Evolutionary conservation across 2,888 invertebrate species (phyloP), one percentile per base, ranked within the genome.

Genomic region (Odontothrips loti): DNA sequence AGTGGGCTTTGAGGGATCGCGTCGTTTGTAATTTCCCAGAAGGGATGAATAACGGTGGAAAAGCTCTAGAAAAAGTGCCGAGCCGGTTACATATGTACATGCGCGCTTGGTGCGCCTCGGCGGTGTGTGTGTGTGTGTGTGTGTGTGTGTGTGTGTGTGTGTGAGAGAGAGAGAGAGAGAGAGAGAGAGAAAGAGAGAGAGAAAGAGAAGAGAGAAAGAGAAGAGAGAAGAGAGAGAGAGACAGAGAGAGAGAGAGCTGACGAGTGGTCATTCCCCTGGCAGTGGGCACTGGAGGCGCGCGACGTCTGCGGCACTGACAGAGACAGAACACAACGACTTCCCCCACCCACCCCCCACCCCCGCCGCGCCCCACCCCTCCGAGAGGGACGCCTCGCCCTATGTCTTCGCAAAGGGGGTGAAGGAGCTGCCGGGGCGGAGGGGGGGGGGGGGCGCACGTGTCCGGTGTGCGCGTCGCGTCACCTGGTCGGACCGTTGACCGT

Each of bases 401-500:
- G 34, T 43, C 34, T 43, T 43, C 3, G 34, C 34, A 43, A 2
- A 43, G 34, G 34, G 34, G 34, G 34, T 43, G 34, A 43, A 43
- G 34, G 34, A 43, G 34, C 34, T 43, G 34, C 34, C 6, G 17
- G 15, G 20, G 15, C 15, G 58, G 58, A 20, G 17, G 15, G 20
- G 15, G 58, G 58, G 58, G 58, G 58, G 58, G 58, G 58, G 58
- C 15, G 58, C 58, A 51, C 15, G 51, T 20, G 20, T 17, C 20
- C 20, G 20, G 58, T 20, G 58, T 58, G 68, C 68, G n/a, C 23
- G 23, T 27, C 23, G 68, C 68, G 68, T 75, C 68, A 75, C 68
- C 68, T 75, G 68, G 68, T 12, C 68, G 27, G 68, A 75, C 68
- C 68, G 68, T 75, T 75, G 68, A 75, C 68, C 68, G 68, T 75